phyloP scores from a whole-genome alignment of 2,113 vertebrate genomes.

The Axis porcinus region DNA sequence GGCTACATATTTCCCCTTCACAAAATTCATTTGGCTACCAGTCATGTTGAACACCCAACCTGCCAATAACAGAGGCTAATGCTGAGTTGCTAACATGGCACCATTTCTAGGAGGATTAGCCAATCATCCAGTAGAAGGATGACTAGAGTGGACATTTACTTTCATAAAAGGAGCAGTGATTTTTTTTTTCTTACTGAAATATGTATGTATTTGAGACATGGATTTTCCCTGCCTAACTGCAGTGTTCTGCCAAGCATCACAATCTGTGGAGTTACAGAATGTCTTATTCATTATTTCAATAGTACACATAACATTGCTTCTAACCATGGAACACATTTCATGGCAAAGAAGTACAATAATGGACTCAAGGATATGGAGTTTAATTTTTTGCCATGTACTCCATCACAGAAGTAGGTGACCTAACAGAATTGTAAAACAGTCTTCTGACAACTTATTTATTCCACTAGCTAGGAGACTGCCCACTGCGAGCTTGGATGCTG shows the following conservation, averaged over 20 bases:
- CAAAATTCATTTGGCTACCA: neutral
- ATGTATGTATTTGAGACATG: neutral
- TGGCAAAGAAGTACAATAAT: neutral
- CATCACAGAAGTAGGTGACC: neutral
- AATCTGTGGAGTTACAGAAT: neutral
- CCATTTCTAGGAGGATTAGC: neutral
- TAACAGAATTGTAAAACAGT: neutral
- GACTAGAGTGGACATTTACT: neutral
- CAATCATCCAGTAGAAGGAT: neutral
- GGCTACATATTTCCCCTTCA: neutral
- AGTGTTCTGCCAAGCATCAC: neutral
- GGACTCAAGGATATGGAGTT: neutral
- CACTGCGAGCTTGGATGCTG: neutral
- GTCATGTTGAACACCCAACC: neutral
- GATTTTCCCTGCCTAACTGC: neutral
- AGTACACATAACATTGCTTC: neutral
- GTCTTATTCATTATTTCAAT: neutral
- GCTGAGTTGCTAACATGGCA: neutral
- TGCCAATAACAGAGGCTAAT: neutral
- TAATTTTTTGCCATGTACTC: neutral
- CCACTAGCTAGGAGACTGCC: neutral
- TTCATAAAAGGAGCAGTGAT: neutral
- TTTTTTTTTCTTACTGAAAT: neutral
- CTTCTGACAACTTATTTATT: neutral
- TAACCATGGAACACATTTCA: neutral